A percentile compares a stretch with the other conserved stretches of the same genome.
Conservation (phyloP, 2,888 invertebrate species). For the Oscheius sp. region DNA sequence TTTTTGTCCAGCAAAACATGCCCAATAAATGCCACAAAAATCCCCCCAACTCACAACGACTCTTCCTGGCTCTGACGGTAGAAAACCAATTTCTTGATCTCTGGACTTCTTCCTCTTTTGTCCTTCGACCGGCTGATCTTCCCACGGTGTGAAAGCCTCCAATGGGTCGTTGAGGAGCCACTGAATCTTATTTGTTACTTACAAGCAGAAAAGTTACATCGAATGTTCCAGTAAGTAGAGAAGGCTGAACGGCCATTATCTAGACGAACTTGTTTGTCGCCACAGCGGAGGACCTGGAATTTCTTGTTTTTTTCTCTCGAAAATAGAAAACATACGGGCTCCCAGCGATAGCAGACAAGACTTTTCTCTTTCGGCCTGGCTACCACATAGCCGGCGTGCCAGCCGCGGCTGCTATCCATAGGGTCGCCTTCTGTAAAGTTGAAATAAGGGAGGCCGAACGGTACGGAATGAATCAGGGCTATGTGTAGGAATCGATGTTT, state of each 20-base stretch:
- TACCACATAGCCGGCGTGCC: constrained; percentile 31
- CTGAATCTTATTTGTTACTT: background rate
- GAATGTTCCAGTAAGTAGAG: constrained; percentile 30
- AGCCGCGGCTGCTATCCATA: constrained; percentile 12
- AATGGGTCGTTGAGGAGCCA: constrained; percentile 15
- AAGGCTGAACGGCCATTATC: constrained; percentile 23
- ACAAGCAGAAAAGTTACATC: constrained; percentile 1
- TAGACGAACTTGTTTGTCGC: constrained; percentile 16
- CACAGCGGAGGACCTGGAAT: constrained; percentile 11
- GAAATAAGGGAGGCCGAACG: too few species aligned
- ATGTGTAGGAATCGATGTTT: background rate
- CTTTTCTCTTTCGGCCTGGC: constrained; percentile 16
- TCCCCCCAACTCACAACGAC: constrained; percentile 17
- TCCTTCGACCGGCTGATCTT: constrained; percentile 1
- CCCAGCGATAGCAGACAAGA: constrained; percentile 31
- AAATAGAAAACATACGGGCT: constrained; percentile 14
- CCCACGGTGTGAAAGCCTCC: constrained; percentile 25
- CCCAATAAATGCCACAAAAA: background rate
- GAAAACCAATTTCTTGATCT: constrained; percentile 5
- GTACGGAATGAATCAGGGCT: background rate
- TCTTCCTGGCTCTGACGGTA: constrained; percentile 14
- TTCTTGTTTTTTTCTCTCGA: too few species aligned
- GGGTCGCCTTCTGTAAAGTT: constrained; percentile 25
- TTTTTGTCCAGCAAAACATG: background rate
- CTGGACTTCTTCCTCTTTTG: background rate